Percentiles rank a stretch among this genome's conserved stretches.
Evolutionary conservation across 1,140 invertebrate genomes (phyloP).

Genomic region (Drosophila athabasca): DNA sequence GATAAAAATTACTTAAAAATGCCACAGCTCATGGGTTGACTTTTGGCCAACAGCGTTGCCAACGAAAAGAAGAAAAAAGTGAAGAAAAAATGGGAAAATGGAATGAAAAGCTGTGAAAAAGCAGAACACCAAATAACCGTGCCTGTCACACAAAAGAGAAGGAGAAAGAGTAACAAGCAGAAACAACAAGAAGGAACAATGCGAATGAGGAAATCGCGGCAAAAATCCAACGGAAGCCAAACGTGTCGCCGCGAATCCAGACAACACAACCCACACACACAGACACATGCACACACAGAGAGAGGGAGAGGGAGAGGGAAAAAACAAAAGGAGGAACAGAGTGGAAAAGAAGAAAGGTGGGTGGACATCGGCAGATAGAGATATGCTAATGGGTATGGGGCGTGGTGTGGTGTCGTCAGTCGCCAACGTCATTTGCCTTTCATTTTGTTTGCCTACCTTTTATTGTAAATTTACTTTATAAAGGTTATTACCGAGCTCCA

Average conservation of each 20-base stretch:
- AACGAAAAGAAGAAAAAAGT: constrained; percentile 46
- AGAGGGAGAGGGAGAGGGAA: not conserved
- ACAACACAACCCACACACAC: constrained; percentile 28
- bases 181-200: constrained; percentile 21
- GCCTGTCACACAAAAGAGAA: constrained; percentile 50
- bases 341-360: not conserved
- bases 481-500: constrained; percentile 70
- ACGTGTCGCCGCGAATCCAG: constrained; percentile 67
- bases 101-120: constrained; percentile 31
- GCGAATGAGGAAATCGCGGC: constrained; percentile 69
- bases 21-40: constrained; percentile 83
- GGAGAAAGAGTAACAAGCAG: constrained; percentile 14
- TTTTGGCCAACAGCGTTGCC: constrained; percentile 72
- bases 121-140: constrained; percentile 45
- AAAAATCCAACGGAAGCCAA: constrained; percentile 77
- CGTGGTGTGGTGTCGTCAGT: constrained; percentile 9
- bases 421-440: constrained; percentile 57
- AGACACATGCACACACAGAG: too few relatives aligned
- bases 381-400: constrained; percentile 33
- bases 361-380: constrained; percentile 4
- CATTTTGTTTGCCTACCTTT: constrained; percentile 56
- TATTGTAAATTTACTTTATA: constrained; percentile 81
- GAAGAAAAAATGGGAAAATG: constrained; percentile 1
- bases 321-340: not conserved
- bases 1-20: constrained; percentile 83